Evolutionary conservation across 2,888 invertebrate genomes (phyloP).

Genomic region (Agriopis marginaria): DNA sequence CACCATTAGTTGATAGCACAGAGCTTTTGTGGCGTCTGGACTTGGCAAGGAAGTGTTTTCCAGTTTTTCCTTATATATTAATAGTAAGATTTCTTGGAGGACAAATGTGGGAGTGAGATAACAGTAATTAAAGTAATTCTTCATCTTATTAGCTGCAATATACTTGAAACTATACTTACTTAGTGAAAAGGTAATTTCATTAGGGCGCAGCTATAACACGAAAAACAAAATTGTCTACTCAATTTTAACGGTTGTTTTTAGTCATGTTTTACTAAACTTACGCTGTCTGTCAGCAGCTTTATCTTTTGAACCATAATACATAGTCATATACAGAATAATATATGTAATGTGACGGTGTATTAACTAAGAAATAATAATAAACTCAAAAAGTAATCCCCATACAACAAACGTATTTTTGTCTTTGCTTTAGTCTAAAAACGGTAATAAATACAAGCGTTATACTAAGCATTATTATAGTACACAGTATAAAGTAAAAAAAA

Average conservation of each 20-base stretch:
- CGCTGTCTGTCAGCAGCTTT: too few relatives aligned
- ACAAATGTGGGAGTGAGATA: slow-evolving; percentile 3
- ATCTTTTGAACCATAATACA: too few relatives aligned
- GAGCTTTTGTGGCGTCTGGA: slow-evolving; percentile 23
- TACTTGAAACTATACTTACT: background rate
- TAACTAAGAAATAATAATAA: too few relatives aligned
- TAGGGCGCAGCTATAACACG: background rate
- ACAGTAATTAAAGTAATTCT: slow-evolving; percentile 6
- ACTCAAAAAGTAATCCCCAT: too few relatives aligned
- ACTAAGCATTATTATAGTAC: too few relatives aligned
- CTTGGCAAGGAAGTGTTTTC: slow-evolving; percentile 10
- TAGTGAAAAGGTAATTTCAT: background rate
- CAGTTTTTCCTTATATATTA: slow-evolving; percentile 17
- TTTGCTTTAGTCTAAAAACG: too few relatives aligned
- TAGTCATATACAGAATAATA: too few relatives aligned
- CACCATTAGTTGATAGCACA: slow-evolving; percentile 48
- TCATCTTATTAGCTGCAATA: slow-evolving; percentile 3
- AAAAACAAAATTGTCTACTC: background rate
- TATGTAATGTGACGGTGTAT: too few relatives aligned
- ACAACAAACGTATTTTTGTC: too few relatives aligned
- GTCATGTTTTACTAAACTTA: too few relatives aligned
- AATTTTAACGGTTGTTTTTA: background rate
- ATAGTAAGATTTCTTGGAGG: background rate
- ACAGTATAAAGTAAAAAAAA: too few relatives aligned
- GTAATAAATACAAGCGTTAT: too few relatives aligned